These are phyloP conservation scores for Neoascia interrupta DNA, from an alignment of 2,888 invertebrate species.

Conservation along the genomic window DNA sequence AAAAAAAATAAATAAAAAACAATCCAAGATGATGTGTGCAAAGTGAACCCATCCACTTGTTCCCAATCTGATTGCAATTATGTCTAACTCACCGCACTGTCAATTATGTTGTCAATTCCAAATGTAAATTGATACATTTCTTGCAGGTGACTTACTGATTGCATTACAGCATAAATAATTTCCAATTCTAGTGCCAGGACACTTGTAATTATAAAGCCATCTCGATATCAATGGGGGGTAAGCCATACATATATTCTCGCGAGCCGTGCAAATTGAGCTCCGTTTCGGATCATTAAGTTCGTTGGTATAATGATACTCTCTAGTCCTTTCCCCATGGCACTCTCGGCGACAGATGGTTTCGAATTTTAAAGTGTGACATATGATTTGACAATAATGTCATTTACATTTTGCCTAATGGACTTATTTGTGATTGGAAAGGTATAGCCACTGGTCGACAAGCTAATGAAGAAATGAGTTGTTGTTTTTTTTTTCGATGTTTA, in stretches of 20 bases:
- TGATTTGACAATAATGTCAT: constrained; percentile 41
- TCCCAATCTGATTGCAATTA: constrained; percentile 43
- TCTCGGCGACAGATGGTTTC: constrained; percentile 34
- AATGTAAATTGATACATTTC: constrained; percentile 61
- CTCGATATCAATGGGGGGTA: constrained; percentile 27
- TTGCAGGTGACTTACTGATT: constrained; percentile 66
- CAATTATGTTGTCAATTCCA: constrained; percentile 65
- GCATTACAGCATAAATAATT: constrained; percentile 45
- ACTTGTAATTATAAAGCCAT: constrained; percentile 67
- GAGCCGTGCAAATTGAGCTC: constrained; percentile 51
- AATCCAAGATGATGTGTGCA: constrained; percentile 1
- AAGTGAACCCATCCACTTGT: not conserved
- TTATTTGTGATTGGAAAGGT: constrained; percentile 33
- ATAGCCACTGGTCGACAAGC: not conserved
- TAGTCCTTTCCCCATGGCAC: not conserved
- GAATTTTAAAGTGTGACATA: constrained; percentile 60
- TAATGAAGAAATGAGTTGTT: constrained; percentile 57
- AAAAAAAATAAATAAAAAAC: not conserved
- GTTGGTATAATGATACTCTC: no score
- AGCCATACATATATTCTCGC: no score
- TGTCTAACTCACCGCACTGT: constrained; percentile 32
- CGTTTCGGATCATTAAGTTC: constrained; percentile 65
- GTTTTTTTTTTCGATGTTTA: not conserved
- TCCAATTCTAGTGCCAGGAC: constrained; percentile 40
- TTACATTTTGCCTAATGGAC: constrained; percentile 20